phyloP scores from a whole-genome alignment of 2,797 vertebrate genomes.

The Denticeps clupeoides region DNA sequence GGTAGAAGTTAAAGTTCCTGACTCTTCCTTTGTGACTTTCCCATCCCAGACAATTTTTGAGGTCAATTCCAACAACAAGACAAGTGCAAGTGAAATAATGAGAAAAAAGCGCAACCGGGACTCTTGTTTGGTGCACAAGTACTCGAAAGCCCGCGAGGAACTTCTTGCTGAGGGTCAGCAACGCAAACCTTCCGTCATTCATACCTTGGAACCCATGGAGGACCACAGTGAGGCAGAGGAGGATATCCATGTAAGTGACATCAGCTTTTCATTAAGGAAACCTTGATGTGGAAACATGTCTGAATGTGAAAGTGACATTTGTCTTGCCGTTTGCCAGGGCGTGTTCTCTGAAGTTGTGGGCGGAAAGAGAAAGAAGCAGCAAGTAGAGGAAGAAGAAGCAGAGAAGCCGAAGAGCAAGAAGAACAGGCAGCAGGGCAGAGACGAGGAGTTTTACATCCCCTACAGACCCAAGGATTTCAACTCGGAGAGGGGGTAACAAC shows the following conservation, averaged over 20 bases:
- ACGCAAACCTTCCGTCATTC: slow-evolving; percentile 5
- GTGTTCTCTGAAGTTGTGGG: slow-evolving; percentile 69
- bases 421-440: slow-evolving; percentile 38
- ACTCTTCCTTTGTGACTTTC: not conserved
- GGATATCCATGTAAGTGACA: slow-evolving; percentile 37
- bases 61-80: slow-evolving; percentile 80
- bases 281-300: no score
- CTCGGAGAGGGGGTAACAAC: slow-evolving; percentile 78
- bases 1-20: not conserved
- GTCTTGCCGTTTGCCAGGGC: slow-evolving; percentile 44
- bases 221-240: slow-evolving; percentile 33
- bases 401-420: slow-evolving; percentile 52
- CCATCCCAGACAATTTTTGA: slow-evolving; percentile 89
- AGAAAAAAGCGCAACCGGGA: slow-evolving; percentile 73
- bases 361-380: slow-evolving; percentile 52
- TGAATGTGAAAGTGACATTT: not conserved
- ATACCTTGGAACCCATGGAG: not conserved
- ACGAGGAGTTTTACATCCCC: slow-evolving; percentile 78
- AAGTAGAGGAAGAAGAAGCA: not conserved
- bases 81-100: slow-evolving; percentile 76
- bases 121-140: slow-evolving; percentile 61
- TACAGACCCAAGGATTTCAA: slow-evolving; percentile 89
- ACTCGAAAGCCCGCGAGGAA: slow-evolving; percentile 56
- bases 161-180: slow-evolving; percentile 34
- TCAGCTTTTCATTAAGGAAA: not conserved